Conservation (phyloP, 2,797 vertebrate genomes). For the Chloroceryle amazona region DNA sequence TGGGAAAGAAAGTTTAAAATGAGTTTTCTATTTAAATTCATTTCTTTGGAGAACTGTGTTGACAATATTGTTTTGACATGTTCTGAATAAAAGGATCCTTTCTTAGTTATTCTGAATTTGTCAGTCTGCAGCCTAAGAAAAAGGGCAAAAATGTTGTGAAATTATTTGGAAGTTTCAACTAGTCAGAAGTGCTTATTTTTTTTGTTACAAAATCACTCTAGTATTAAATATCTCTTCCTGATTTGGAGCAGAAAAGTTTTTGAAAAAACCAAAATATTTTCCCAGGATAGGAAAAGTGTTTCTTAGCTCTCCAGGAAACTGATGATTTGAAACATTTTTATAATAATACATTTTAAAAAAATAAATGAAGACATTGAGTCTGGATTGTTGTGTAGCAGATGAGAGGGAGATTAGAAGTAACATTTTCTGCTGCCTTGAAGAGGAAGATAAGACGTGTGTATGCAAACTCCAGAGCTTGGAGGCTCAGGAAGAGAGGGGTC, state of each 20-base stretch:
- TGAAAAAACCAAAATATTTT: background rate
- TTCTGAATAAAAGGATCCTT: constrained; percentile 14
- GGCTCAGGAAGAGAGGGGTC: background rate
- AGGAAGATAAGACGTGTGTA: background rate
- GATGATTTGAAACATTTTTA: background rate
- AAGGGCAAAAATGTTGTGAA: background rate
- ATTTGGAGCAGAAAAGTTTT: background rate
- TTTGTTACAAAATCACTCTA: background rate
- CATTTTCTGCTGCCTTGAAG: background rate
- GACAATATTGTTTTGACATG: constrained; percentile 38
- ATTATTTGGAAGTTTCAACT: background rate
- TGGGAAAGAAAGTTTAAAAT: background rate
- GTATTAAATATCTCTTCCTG: background rate
- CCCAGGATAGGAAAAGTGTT: background rate
- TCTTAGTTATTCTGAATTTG: background rate
- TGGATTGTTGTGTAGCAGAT: background rate
- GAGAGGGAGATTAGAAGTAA: background rate
- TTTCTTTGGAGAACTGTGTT: constrained; percentile 3
- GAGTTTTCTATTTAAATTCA: background rate
- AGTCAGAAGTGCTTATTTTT: background rate
- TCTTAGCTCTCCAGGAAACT: background rate
- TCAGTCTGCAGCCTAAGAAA: background rate
- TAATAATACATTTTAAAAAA: background rate
- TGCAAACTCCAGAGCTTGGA: background rate
- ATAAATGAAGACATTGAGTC: background rate